Evolutionary conservation across 2,113 vertebrate species (phyloP).

Genomic region (Mustela nigripes): DNA sequence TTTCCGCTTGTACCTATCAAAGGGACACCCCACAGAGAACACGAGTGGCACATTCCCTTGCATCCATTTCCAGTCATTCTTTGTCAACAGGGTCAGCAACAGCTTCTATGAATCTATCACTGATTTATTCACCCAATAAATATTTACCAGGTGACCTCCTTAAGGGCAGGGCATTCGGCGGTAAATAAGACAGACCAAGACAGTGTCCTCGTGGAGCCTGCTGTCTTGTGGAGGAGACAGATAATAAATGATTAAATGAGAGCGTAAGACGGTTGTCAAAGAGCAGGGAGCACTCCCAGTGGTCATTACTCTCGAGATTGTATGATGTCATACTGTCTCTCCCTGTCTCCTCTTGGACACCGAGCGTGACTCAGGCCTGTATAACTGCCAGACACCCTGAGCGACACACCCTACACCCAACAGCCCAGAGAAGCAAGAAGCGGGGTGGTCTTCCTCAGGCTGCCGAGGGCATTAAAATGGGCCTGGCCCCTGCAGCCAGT

Average conservation of each 20-base stretch:
- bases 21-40: background rate
- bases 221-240: background rate
- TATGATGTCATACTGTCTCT: constrained; percentile 9
- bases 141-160: background rate
- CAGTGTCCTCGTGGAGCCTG: background rate
- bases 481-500: fast-evolving
- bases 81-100: background rate
- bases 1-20: background rate
- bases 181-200: background rate
- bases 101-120: background rate
- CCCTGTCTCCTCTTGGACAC: background rate
- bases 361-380: constrained; percentile 59
- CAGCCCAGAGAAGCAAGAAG: background rate
- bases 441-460: background rate
- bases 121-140: background rate
- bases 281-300: background rate
- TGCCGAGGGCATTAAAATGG: background rate
- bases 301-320: background rate
- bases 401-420: background rate
- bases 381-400: background rate
- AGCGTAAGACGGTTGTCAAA: background rate
- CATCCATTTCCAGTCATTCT: background rate
- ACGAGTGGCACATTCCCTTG: background rate
- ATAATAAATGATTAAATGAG: background rate
- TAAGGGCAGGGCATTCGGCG: background rate